Evolutionary conservation across 2,888 invertebrate species (phyloP).

Genomic region (Elegia similella): DNA sequence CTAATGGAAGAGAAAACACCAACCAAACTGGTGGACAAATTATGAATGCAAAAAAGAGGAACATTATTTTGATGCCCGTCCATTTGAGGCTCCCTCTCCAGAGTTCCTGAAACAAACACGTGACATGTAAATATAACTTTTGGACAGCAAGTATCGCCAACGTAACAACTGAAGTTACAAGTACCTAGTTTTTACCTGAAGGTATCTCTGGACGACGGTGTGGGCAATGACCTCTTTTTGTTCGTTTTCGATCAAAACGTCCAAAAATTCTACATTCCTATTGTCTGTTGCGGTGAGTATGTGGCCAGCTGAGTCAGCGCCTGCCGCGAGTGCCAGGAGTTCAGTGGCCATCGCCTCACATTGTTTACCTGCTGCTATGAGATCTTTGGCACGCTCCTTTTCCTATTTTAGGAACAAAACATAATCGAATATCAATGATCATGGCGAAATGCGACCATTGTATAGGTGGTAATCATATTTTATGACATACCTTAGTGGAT

Average conservation of each 20-base stretch:
- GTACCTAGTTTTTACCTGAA: constrained; percentile 90
- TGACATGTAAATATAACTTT: constrained; percentile 11
- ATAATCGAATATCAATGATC: constrained; percentile 30
- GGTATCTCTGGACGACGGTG: constrained; percentile 97
- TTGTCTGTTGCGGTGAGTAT: constrained; percentile 97
- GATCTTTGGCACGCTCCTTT: constrained; percentile 98
- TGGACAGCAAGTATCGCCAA: constrained; percentile 15
- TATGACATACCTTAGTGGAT: constrained; percentile 87
- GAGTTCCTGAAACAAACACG: constrained; percentile 87
- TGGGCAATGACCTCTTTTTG: constrained; percentile 99
- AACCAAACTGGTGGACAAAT: constrained; percentile 98
- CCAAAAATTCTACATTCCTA: constrained; percentile 95
- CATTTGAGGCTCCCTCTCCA: constrained; percentile 99
- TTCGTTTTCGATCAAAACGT: constrained; percentile 98
- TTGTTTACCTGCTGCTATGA: constrained; percentile 96
- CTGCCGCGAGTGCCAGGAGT: constrained; percentile 94
- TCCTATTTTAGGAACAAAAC: constrained; percentile 80
- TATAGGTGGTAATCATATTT: too few species aligned
- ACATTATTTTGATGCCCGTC: constrained; percentile 96
- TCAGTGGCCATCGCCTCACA: constrained; percentile 99
- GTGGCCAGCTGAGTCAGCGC: constrained; percentile 96
- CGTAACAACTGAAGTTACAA: constrained; percentile 58
- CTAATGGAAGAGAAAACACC: constrained; percentile 95
- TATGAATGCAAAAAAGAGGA: constrained; percentile 95
- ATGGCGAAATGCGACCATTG: constrained; percentile 19